Evolutionary conservation across 2,888 invertebrate species (phyloP).

Genomic region (Parnassius mnemosyne): DNA sequence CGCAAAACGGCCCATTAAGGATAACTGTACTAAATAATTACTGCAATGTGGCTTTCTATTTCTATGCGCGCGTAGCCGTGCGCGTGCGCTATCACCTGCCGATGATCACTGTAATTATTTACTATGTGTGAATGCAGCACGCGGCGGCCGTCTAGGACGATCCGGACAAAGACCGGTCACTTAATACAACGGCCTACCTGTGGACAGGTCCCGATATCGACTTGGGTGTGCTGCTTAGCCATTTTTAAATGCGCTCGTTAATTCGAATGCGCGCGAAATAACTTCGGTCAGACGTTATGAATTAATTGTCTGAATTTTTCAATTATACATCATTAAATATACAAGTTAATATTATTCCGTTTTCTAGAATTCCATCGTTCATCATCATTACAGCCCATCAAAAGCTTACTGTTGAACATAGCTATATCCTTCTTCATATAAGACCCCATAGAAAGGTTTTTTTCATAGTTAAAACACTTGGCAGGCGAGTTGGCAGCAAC

Average conservation of each 20-base stretch:
- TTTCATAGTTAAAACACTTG: no score
- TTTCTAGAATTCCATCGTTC: no score
- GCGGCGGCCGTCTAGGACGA: constrained; percentile 72
- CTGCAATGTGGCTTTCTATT: constrained; percentile 80
- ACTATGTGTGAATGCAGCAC: constrained; percentile 77
- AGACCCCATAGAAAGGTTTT: no score
- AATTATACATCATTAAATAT: no score
- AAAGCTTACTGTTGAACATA: no score
- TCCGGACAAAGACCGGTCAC: constrained; percentile 75
- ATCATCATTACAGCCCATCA: no score
- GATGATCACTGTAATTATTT: constrained; percentile 78
- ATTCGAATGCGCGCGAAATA: constrained; percentile 56
- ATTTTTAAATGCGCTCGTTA: constrained; percentile 66
- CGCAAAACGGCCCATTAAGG: constrained; percentile 78
- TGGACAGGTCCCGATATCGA: constrained; percentile 68
- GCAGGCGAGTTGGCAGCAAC: no score
- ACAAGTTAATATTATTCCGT: no score
- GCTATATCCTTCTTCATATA: no score
- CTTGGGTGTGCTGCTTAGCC: constrained; percentile 67
- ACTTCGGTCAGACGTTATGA: constrained; percentile 47
- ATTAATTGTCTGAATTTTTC: constrained; percentile 34
- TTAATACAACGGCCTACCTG: constrained; percentile 51
- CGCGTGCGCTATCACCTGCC: constrained; percentile 76
- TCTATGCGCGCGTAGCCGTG: constrained; percentile 61
- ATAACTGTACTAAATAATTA: constrained; percentile 80